These are phyloP conservation scores for Linepithema humile DNA, from an alignment of 1,140 invertebrate species.

Conservation along the genomic window DNA sequence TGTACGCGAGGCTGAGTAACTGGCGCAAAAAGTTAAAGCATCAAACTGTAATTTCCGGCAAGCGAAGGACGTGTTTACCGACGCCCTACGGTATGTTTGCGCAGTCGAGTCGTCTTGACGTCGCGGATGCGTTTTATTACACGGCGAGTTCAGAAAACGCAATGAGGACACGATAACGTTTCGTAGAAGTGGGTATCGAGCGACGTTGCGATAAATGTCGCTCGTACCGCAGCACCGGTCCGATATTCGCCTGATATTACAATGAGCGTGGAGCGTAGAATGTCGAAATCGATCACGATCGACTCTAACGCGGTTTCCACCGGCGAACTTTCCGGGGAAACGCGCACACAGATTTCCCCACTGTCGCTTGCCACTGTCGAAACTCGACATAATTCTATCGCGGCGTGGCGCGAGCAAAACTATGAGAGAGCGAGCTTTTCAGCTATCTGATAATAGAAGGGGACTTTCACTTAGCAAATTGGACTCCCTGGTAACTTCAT, in stretches of 20 bases:
- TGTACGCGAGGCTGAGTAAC: neutral
- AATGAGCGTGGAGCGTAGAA: neutral
- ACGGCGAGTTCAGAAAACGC: conserved; percentile 14
- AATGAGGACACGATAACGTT: conserved; percentile 21
- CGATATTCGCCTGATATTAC: neutral
- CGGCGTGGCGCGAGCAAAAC: conserved; percentile 48
- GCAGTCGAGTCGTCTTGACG: conserved; percentile 47
- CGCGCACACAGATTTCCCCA: conserved; percentile 21
- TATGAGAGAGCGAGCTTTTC: conserved; percentile 45
- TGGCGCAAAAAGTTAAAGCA: conserved; percentile 37
- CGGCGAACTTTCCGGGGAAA: neutral
- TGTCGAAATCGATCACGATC: conserved; percentile 24
- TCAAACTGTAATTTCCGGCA: conserved; percentile 51
- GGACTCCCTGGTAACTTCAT: conserved; percentile 59
- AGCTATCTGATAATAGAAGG: conserved; percentile 58
- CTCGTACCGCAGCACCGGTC: neutral
- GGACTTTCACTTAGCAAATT: conserved; percentile 75
- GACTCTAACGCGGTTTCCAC: conserved; percentile 30
- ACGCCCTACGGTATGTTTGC: conserved; percentile 39
- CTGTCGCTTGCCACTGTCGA: conserved; percentile 53
- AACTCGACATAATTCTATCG: conserved; percentile 71
- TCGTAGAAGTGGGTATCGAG: neutral
- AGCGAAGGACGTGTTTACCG: conserved; percentile 35
- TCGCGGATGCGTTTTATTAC: conserved; percentile 56
- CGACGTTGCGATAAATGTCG: conserved; percentile 17